A percentile compares a stretch with the other conserved stretches of the same genome.
phyloP scores from a whole-genome alignment of 1,140 invertebrate genomes.

The Arion vulgaris region DNA sequence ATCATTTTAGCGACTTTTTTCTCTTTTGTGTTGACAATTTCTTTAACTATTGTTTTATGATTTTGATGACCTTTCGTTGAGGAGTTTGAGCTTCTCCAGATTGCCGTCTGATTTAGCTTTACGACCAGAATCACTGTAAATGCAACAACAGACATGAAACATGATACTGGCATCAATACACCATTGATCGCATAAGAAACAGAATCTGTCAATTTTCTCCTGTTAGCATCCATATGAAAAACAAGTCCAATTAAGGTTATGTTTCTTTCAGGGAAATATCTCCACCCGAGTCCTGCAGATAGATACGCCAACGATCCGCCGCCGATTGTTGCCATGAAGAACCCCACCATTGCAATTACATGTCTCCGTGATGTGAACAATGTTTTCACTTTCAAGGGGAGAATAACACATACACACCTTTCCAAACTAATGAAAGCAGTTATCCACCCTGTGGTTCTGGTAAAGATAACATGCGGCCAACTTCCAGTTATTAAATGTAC shows the following conservation, averaged over 20 bases:
- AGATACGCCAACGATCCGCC: background rate
- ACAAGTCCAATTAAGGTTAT: slow-evolving; percentile 16
- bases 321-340: background rate
- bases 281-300: background rate
- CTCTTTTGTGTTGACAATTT: background rate
- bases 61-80: background rate
- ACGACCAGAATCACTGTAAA: background rate
- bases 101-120: background rate
- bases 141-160: background rate
- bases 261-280: slow-evolving; percentile 10
- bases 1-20: slow-evolving; percentile 9
- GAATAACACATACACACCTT: slow-evolving; percentile 22
- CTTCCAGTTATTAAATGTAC: background rate
- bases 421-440: slow-evolving; percentile 21
- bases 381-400: slow-evolving; percentile 21
- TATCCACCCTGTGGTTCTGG: slow-evolving; percentile 21
- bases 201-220: background rate
- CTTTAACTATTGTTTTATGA: background rate
- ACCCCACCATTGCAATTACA: background rate
- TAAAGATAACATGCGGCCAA: slow-evolving; percentile 15
- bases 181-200: background rate
- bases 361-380: background rate
- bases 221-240: background rate
- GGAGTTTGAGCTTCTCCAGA: background rate
- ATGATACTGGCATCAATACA: background rate